Evolutionary conservation across 1,140 invertebrate species (phyloP), one percentile per base, ranked within the genome.

Genomic region (Carposina sasakii): DNA sequence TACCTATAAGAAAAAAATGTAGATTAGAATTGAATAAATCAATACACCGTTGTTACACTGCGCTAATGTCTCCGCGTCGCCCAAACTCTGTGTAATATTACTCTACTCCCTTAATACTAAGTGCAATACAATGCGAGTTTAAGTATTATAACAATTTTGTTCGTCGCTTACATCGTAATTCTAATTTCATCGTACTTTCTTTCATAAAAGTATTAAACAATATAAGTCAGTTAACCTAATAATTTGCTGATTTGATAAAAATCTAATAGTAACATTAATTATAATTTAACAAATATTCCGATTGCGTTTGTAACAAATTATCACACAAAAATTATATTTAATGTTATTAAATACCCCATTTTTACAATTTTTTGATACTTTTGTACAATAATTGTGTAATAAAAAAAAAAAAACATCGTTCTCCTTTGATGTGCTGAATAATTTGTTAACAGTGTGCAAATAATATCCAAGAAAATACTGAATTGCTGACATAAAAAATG

Each of bases 81-180:
- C 67, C 65, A 52, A 22, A 24, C 50, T 63, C 61, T 42, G 41
- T 57, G 64, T 69, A 60, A 47, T 53, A 28, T 72, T 81, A 81
- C 71, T 48, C 67, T 76, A 76, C 65, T 58, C 66, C 45, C 65
- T 77, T 81, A 79, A 51, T 56, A 20, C 73, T 81, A 81, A 56
- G 77, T 81, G 77, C 75, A 76, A 65, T 75, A 75, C 59, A 70
- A 67, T 67, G 71, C 65, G 42, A 62, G 63, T 68, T 55, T 49
- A 56, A 37, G 31, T 57, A 56, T 62, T 63, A 64, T n/a, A 26
- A 62, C 52, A 57, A 55, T 58, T 60, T 57, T 60, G 48, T 59
- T 48, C 30, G 41, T 57, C 44, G 50, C 44, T 52, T 49, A 48
- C 36, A 52, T 52, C 54, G 37, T 57, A 58, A 43, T 57, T 62